Evolutionary conservation across 2,888 invertebrate genomes (phyloP).

Genomic region (Allophyes oxyacanthae): DNA sequence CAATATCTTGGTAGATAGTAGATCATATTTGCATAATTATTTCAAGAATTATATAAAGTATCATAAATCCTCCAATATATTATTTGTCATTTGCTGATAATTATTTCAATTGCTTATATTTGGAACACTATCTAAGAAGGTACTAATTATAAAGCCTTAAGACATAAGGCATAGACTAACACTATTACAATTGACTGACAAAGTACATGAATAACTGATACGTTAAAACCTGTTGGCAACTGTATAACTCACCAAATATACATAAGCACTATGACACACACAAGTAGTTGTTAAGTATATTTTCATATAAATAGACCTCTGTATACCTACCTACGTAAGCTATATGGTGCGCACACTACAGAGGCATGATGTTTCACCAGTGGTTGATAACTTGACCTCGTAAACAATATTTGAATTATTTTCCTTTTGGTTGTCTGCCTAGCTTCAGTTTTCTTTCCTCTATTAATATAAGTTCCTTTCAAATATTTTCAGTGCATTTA

Average conservation of each 20-base stretch:
- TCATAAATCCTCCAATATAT: no score
- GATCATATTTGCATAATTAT: no score
- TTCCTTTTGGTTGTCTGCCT: conserved; percentile 42
- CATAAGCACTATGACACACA: conserved; percentile 29
- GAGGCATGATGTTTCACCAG: conserved; percentile 24
- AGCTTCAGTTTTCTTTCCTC: conserved; percentile 29
- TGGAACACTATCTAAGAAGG: no score
- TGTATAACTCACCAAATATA: conserved; percentile 4
- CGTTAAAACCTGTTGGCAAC: conserved; percentile 9
- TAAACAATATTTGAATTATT: conserved; percentile 46
- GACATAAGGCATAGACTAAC: no score
- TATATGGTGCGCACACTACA: conserved; percentile 15
- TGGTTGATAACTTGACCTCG: conserved; percentile 43
- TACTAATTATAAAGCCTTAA: no score
- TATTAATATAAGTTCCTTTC: neutral
- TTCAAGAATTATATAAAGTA: no score
- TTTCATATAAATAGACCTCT: conserved; percentile 25
- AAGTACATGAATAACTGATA: neutral
- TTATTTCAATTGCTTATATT: no score
- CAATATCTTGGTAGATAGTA: no score
- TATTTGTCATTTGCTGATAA: no score
- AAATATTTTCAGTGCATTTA: no score
- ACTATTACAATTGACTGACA: neutral
- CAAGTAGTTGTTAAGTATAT: conserved; percentile 20
- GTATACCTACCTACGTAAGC: conserved; percentile 4